Evolutionary conservation across 2,113 vertebrate genomes (phyloP), one percentile per base, ranked within the genome.

Genomic region (Taurulus bubalis): DNA sequence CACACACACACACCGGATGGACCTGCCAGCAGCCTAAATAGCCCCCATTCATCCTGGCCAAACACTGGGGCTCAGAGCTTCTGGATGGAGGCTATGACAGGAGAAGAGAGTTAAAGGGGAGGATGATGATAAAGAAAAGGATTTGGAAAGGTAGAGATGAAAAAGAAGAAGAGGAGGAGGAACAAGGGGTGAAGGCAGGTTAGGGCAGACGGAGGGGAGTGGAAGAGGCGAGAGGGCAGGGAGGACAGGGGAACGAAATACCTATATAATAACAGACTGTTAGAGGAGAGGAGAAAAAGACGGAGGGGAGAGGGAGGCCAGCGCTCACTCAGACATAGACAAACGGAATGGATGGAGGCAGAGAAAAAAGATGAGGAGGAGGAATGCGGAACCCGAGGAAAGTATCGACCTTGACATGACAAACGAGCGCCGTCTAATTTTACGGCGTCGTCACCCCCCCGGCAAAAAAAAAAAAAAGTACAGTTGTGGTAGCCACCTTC

Each of bases 371-470:
- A 89, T 36, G 84, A 85, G 75, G 74, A 75, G 66, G 78, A 77
- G 80, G 79, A 85, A 80, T 68, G 79, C 69, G n/a, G 78, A 80
- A 91, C 82, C 87, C 8, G 63, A 85, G 88, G 87, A 76, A 79
- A 87, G 74, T 76, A 82, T 90, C 75, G 89, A 93, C 93, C 93
- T 93, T 93, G 90, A 85, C 77, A 55, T 92, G 92, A 92, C 83
- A 92, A 93, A 91, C 80, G 88, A 92, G 87, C 51, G 56, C 76
- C 63, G 71, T 91, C 90, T 83, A 75, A 86, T 91, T 93, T 90
- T 84, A 91, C 73, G 79, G 87, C 84, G 40, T n/a, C 34, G 32
- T 86, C 85, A 53, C 83, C 87, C 62, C 14, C n/a, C 6, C 24
- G 56, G 56, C 56, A 59, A 51, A 62, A 78, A 60, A 79, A 73